Base-by-base conservation (phyloP, 1,140 invertebrate species). In the Acromyrmex heyeri region DNA sequence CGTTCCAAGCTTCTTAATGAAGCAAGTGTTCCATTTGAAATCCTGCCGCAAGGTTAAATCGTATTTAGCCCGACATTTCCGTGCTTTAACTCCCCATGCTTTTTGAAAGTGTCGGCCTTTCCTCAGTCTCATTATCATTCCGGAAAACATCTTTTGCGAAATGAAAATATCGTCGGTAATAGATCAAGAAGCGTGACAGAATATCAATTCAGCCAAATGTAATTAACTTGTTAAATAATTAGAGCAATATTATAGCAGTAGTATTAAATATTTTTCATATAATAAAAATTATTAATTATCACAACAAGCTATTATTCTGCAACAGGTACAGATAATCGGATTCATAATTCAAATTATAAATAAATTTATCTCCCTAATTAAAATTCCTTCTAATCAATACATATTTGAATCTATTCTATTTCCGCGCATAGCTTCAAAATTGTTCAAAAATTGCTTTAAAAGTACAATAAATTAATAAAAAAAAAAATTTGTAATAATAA, bases 1-100 rank as follows among this genome's bases (percentile, higher is more conserved):
- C 69, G 75, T 79, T 89, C 61, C 77, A 65, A 59, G 18, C 62
- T 85, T 34, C 86, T 90, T 90, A 79, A 90, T 76, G 79, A 90
- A 87, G 76, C 86, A 85, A 85, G 75, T 79, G 88, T 89, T 87
- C 77, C 88, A 89, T 89, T 89, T 77, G 78, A 89, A 90, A 88
- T 82, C 65, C 27, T 75, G 59, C 78, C 88, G 55, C 86, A 87
- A 90, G 79, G 62, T 87, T 90, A 79, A 89, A 85, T 83, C 62
- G 77, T 83, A 89, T 89, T 90, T 90, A 87, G 73, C 78, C 21
- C 77, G 65, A 90, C 79, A 87, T 73, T 89, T 85, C 77, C 55
- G 27, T 72, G 48, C 69, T 87, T 83, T 78, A 67, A 76, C 73
- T 83, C 72, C 44, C 38, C 24, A 8, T 24, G 30, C 72, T 61